Base-by-base conservation (phyloP, 1,140 invertebrate species). In the Apolygus lucorum region DNA sequence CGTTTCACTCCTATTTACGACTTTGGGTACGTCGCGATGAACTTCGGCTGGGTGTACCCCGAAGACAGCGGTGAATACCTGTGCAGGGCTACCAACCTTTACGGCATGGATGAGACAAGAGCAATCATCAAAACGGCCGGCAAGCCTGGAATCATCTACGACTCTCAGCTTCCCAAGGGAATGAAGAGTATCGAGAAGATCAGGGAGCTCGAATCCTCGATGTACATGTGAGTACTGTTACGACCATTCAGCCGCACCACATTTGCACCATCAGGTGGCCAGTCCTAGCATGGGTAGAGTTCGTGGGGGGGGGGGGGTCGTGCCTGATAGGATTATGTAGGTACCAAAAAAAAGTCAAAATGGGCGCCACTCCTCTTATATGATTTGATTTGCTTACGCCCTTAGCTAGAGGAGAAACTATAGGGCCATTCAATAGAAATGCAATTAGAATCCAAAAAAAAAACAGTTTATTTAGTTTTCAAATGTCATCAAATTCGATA, bases 141-240 rank as follows among this genome's bases (percentile, higher is more conserved):
- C 52, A 93, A 92, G 79, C 91, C 91, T 52, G 91, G 91, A 69
- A 94, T 96, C 73, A 92, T 95, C 54, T 95, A 95, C 75, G 91
- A 94, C 62, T 95, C 93, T 0, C 93, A 96, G 78, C 78, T 96
- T 70, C 94, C 94, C 1, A 92, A 92, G 75, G 91, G 92, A 74
- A 95, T 96, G 92, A 93, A 95, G 81, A 92, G 90, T 82, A 93
- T 96, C 76, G 91, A 96, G 75, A 92, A 90, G 75, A 96, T 99
- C 72, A 85, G 94, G 65, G 91, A 98, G 81, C 93, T 99, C 87
- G 97, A 99, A 86, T 92, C 92, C 63, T 86, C 90, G 63, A 93
- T 91, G 92, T 89, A 92, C 82, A 85, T 88, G 91, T 92, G 84
- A 86, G 86, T 86, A n/a, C n/a, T n/a, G n/a, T n/a, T n/a, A n/a